phyloP scores from a whole-genome alignment of 2,888 invertebrate genomes.

The Diplolepis rosae region DNA sequence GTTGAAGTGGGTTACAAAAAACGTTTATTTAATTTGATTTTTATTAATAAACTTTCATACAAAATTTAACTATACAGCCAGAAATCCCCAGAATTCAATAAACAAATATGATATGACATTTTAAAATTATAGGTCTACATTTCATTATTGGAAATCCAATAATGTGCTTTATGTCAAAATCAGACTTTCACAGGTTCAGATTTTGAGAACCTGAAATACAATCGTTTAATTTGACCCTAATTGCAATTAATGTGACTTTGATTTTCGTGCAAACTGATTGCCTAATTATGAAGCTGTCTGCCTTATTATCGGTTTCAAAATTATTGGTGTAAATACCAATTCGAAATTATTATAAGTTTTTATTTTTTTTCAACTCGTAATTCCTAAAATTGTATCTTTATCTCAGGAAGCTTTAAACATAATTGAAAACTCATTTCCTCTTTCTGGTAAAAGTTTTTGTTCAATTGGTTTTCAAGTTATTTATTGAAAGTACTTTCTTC shows the following conservation, averaged over 20 bases:
- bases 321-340: background rate
- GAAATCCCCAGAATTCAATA: background rate
- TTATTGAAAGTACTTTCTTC: conserved; percentile 4
- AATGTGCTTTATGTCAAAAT: background rate
- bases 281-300: too few relatives aligned
- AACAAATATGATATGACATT: background rate
- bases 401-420: background rate
- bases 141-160: background rate
- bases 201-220: background rate
- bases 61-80: background rate
- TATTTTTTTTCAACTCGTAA: background rate
- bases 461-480: conserved; percentile 12
- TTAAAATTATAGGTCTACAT: background rate
- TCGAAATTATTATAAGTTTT: background rate
- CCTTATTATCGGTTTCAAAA: background rate
- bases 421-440: conserved; percentile 2
- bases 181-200: background rate
- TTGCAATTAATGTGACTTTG: background rate
- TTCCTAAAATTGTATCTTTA: background rate
- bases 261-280: too few relatives aligned
- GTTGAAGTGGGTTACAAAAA: too few relatives aligned
- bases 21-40: too few relatives aligned
- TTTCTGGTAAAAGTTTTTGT: background rate
- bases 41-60: background rate
- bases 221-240: background rate